Conservation (phyloP, 1,140 invertebrate genomes). For the Bombus terrestris region DNA sequence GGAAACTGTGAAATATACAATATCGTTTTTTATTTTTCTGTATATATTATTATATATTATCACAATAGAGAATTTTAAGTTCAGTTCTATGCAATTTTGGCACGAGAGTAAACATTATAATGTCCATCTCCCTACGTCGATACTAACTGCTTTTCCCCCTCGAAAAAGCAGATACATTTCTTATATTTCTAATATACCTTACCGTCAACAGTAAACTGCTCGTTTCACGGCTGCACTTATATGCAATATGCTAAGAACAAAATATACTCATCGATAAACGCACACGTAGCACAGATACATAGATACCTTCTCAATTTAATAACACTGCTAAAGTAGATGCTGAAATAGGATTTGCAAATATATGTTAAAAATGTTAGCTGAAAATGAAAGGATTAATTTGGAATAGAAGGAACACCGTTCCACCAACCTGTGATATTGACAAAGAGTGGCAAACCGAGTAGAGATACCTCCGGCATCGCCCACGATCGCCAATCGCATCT, state of each 20-base stretch:
- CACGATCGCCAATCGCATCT: slow-evolving; percentile 43
- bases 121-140: slow-evolving; percentile 46
- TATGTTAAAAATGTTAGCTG: slow-evolving; percentile 47
- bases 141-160: slow-evolving; percentile 83
- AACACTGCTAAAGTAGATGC: slow-evolving; percentile 47
- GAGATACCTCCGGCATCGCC: slow-evolving; percentile 63
- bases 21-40: slow-evolving; percentile 39
- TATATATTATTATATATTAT: not conserved
- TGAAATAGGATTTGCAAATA: slow-evolving; percentile 57
- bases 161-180: slow-evolving; percentile 80
- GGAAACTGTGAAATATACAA: slow-evolving; percentile 88
- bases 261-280: slow-evolving; percentile 57
- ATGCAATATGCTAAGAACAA: slow-evolving; percentile 56
- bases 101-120: slow-evolving; percentile 12
- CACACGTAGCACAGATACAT: slow-evolving; percentile 61
- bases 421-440: slow-evolving; percentile 71
- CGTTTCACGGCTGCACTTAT: slow-evolving; percentile 41
- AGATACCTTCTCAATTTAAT: slow-evolving; percentile 55
- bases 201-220: slow-evolving; percentile 67
- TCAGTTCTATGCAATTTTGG: slow-evolving; percentile 37
- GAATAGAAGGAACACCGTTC: slow-evolving; percentile 69
- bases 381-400: slow-evolving; percentile 62
- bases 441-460: slow-evolving; percentile 70
- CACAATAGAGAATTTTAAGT: not conserved
- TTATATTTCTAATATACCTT: slow-evolving; percentile 74